phyloP scores from a whole-genome alignment of 2,888 invertebrate genomes.

The Macrosoma leucophasiata region DNA sequence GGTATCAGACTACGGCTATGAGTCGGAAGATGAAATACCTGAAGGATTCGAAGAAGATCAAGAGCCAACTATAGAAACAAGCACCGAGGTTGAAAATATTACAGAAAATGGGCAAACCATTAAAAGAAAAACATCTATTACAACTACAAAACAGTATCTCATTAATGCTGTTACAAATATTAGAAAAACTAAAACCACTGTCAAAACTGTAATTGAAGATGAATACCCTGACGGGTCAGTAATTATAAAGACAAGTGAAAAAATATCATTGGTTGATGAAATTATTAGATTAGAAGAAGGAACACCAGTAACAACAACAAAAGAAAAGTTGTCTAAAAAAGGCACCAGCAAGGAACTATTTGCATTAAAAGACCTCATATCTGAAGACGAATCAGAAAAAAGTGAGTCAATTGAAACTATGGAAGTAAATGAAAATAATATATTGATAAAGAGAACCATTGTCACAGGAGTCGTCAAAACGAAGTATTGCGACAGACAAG shows the following conservation, averaged over 20 bases:
- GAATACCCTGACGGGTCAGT: constrained; percentile 59
- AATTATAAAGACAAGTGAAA: constrained; percentile 57
- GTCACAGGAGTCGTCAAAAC: constrained; percentile 44
- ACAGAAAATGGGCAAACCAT: constrained; percentile 43
- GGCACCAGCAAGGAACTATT: constrained; percentile 31
- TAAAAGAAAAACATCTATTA: constrained; percentile 48
- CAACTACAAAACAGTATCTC: constrained; percentile 42
- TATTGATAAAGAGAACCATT: constrained; percentile 40
- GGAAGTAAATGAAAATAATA: constrained; percentile 39
- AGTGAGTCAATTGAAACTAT: constrained; percentile 33
- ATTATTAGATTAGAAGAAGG: constrained; percentile 26
- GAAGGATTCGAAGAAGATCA: constrained; percentile 39
- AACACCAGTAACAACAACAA: constrained; percentile 15
- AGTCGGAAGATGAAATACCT: constrained; percentile 31
- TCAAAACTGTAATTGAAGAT: constrained; percentile 52
- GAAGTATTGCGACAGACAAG: constrained; percentile 39
- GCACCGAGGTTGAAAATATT: constrained; percentile 37
- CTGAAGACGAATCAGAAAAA: constrained; percentile 36
- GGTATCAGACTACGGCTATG: constrained; percentile 45
- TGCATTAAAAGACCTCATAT: constrained; percentile 32
- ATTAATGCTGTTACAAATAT: constrained; percentile 33
- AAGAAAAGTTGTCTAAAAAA: constrained; percentile 21
- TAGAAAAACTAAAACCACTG: constrained; percentile 47
- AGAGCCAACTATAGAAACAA: constrained; percentile 40
- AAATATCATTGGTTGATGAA: constrained; percentile 50